Base-by-base conservation (phyloP, 2,113 vertebrate species). In the Piprites chloris region DNA sequence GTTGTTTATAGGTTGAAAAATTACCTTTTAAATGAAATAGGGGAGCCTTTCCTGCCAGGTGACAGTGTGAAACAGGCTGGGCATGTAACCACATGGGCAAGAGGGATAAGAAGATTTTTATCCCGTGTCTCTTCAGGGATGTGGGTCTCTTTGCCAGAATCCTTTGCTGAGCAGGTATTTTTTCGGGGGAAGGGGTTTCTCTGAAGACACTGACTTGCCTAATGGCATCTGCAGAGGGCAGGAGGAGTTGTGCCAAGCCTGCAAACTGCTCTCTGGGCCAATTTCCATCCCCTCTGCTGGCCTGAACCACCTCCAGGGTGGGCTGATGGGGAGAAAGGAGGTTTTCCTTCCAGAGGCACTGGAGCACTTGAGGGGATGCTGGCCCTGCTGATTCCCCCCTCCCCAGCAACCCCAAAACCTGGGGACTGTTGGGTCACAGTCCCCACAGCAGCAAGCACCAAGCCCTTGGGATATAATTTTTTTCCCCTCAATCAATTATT, bases 371-470 rank as follows among this genome's bases (percentile, higher is more conserved):
- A 21, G n/a, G 21, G 11, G 46, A 39, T 44, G 35, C 32, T 62
- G 68, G 9, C 30, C 27, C 58, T 76, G 19, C 46, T 82, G 59
- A 41, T 81, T 63, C 19, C 59, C 53, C 28, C 7, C 14, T 9
- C 19, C 28, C 6, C 4, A 50, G 24, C 50, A 7, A 2, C 30
- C 39, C 42, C 32, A 19, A 62, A 85, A 81, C 22, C 5, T 42
- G 65, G 47, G 41, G 26, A 37, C 26, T 18, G 19, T 0, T 7
- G 32, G 28, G 35, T 66, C 0, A 0, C 33, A 35, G 56, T 30
- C 35, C 12, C 39, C 2, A 4, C 18, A 47, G 72, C 53, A 91
- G 76, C 30, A 30, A 84, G 20, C 0, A 0, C 52, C 1, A 9
- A 86, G 26, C 41, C 41, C 37, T 71, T 93, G 49, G 13, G 35